These are phyloP conservation scores for Prolemur simus DNA, from an alignment of 2,113 vertebrate genomes.

Conservation along the genomic window DNA sequence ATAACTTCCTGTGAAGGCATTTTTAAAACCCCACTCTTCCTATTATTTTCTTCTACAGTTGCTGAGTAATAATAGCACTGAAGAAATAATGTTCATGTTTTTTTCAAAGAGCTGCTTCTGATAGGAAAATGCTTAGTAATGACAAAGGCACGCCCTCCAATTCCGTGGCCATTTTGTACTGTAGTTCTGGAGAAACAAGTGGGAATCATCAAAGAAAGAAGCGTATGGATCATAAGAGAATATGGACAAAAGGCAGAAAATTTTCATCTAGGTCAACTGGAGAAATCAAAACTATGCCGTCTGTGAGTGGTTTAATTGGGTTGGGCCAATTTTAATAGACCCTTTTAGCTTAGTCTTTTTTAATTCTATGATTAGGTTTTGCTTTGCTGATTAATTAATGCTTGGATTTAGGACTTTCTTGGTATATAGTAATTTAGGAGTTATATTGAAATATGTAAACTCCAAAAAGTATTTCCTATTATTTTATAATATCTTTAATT, in stretches of 20 bases:
- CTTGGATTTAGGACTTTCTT: background rate
- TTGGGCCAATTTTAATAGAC: constrained; percentile 26
- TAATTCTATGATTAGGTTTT: constrained; percentile 55
- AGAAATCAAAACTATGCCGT: constrained; percentile 49
- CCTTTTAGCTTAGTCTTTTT: constrained; percentile 40
- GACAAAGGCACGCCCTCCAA: constrained; percentile 55
- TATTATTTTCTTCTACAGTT: background rate
- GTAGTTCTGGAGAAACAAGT: constrained; percentile 64
- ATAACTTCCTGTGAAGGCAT: constrained; percentile 9
- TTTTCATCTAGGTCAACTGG: background rate
- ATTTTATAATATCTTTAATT: constrained; percentile 31
- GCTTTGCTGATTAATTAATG: constrained; percentile 29
- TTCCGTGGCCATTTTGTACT: constrained; percentile 72
- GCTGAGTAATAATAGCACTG: background rate
- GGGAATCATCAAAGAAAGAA: constrained; percentile 33
- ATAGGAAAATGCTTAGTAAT: constrained; percentile 76
- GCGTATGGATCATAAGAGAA: constrained; percentile 18
- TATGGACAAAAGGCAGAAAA: background rate
- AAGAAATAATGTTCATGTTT: constrained; percentile 55
- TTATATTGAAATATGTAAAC: constrained; percentile 26
- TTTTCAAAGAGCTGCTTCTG: constrained; percentile 55
- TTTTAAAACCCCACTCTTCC: background rate
- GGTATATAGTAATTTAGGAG: background rate
- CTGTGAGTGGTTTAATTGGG: constrained; percentile 66
- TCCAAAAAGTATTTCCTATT: constrained; percentile 34